phyloP scores from a whole-genome alignment of 2,113 vertebrate species.

The Herpetotheres cachinnans region DNA sequence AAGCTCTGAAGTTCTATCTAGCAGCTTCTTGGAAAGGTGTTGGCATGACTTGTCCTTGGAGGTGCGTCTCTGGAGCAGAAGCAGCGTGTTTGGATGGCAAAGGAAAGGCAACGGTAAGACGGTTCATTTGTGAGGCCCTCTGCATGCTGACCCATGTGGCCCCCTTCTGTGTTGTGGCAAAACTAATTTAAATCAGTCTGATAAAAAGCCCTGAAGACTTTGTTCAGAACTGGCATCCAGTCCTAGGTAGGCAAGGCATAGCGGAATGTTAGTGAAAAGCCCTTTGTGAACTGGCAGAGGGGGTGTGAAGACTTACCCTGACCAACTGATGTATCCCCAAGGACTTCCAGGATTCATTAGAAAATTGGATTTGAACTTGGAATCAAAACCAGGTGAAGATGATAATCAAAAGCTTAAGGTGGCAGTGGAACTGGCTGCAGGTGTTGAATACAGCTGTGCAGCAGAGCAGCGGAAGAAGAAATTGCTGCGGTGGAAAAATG shows the following conservation, averaged over 20 bases:
- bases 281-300: background rate
- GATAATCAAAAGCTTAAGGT: background rate
- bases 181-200: background rate
- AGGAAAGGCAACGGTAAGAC: background rate
- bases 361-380: background rate
- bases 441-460: background rate
- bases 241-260: background rate
- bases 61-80: background rate
- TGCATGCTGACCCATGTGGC: background rate
- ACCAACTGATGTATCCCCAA: background rate
- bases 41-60: background rate
- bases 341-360: background rate
- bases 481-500: background rate
- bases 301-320: background rate
- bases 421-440: background rate
- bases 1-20: background rate
- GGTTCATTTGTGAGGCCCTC: background rate
- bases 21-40: background rate
- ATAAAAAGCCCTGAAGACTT: background rate
- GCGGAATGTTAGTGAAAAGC: background rate
- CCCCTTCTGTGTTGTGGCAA: background rate
- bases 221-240: background rate
- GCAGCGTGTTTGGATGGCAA: background rate
- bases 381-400: background rate
- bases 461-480: background rate